Base-by-base conservation (phyloP, 1,140 invertebrate genomes). In the Polypedilum pembai region DNA sequence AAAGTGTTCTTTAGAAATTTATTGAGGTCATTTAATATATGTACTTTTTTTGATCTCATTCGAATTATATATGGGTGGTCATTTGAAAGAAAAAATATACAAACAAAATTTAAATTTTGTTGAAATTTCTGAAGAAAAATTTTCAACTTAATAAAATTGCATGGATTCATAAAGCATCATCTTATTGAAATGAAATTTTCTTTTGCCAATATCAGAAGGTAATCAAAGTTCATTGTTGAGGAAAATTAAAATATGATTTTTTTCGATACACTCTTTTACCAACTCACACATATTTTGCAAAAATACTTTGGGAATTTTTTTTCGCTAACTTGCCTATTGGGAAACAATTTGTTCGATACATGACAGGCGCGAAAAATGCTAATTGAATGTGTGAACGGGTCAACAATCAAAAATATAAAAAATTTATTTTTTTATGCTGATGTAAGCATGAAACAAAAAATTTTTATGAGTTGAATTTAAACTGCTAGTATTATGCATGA, bases 221-320 rank as follows among this genome's bases (percentile, higher is more conserved):
- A 56, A 56, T 56, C 45, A n/a, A 56, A 56, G n/a, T 56, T 56
- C 45, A 56, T n/a, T 56, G 45, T n/a, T 56, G 45, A 12, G 45
- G 45, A 56, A 56, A 56, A 56, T 56, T 56, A 56, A 56, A 56
- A 56, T 56, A 56, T 56, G 45, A 56, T 56, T 56, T 56, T 56
- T 56, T 5, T 33, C 45, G n/a, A 56, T 56, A 56, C 4, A 15
- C 15, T 56, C 15, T 56, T 56, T 12, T 56, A 12, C 12, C 3
- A 56, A n/a, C 12, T n/a, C 45, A 56, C 41, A 56, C 24, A 33
- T 33, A 33, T 33, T 33, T 33, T 1, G 24, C 24, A 56, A 15
- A 56, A 56, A 15, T 10, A 12, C 24, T 33, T 33, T 33, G 24
- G 24, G 2, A 33, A 33, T 56, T 56, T 56, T 56, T 12, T 56